Evolutionary conservation across 2,888 invertebrate species (phyloP).

Genomic region (Epicampocera succincta): DNA sequence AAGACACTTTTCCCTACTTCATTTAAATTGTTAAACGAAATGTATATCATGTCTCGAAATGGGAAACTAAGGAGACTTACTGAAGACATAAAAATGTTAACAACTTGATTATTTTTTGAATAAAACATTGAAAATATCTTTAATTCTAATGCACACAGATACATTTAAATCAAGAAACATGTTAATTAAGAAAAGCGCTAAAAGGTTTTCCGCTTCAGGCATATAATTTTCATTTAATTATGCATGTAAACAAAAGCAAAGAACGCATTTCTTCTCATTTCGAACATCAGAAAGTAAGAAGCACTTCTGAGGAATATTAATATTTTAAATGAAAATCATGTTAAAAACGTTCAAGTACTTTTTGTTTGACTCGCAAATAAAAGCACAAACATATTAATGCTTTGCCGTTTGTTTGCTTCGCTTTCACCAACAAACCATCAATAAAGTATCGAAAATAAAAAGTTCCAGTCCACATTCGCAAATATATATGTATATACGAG

Average conservation of each 20-base stretch:
- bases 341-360: background rate
- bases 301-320: conserved; percentile 1
- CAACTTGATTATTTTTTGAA: no score
- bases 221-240: conserved; percentile 32
- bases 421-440: no score
- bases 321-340: conserved; percentile 2
- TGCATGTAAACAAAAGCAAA: background rate
- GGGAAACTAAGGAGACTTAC: no score
- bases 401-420: no score
- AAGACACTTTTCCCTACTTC: no score
- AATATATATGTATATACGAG: no score
- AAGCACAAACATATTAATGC: no score
- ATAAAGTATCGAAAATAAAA: no score
- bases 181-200: conserved; percentile 38
- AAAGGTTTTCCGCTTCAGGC: conserved; percentile 17
- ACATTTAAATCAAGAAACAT: background rate
- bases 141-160: background rate
- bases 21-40: no score
- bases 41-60: background rate
- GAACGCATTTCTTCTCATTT: background rate
- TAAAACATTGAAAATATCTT: background rate
- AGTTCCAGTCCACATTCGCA: no score
- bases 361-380: no score
- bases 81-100: background rate
- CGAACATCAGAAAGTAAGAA: background rate